Base-by-base conservation (phyloP, 2,888 invertebrate genomes). In the Dioctria linearis region DNA sequence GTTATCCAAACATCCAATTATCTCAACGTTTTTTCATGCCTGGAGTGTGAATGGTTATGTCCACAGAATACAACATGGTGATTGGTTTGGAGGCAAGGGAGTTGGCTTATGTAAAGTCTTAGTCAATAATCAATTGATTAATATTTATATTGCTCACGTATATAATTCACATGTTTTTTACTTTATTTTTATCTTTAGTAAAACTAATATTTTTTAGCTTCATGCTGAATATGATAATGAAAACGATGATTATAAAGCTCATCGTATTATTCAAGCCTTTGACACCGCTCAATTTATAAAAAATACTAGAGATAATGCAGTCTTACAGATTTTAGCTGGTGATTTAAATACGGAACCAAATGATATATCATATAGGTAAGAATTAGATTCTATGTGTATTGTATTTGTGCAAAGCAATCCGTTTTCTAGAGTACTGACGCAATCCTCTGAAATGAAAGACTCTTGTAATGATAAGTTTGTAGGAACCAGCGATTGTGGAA, bases 21-120 rank as follows among this genome's bases (percentile, higher is more conserved):
- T 94, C 85, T 95, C 96, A 86, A 94, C 95, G 0, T 94, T 97
- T 86, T 98, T 95, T 86, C 96, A 98, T 88, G 94, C 95, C 83
- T 99, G 97, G 95, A 93, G 97, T 25, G 91, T 99, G n/a, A 99
- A 99, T 90, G 99, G 99, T 3, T 99, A 98, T 87, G 95, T 98
- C 65, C 96, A 98, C 90, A 95, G 96, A 90, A 90, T 98, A 82
- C 96, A 96, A 83, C 99, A 99, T 87, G 99, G 97, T 0, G 99
- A 99, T 88, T 99, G 99, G 99, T 99, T 97, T 89, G 98, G 98
- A 57, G 98, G 98, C 4, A 99, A 99, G 91, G 98, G 97, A 9
- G 93, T 97, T 59, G 97, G 96, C 3, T 89, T 97, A 39, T 96
- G 96, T 86, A 92, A 92, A 85, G 91, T 97, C 61, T 91, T 92